Conservation (phyloP, 2,797 vertebrate genomes). For the Danio aesculapii region DNA sequence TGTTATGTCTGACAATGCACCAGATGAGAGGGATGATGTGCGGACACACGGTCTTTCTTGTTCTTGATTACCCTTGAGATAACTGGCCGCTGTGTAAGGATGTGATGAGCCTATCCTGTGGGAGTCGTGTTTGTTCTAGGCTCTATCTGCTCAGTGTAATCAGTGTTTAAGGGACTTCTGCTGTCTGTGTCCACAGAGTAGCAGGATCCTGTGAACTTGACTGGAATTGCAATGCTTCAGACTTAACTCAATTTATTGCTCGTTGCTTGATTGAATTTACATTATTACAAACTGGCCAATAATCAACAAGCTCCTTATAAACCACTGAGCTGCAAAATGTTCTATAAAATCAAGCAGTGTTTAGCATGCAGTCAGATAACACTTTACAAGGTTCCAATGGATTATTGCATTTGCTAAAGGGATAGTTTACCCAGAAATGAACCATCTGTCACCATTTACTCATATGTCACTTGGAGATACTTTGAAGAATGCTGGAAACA, state of each 20-base stretch:
- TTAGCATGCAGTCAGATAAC: background rate
- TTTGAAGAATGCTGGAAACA: no score
- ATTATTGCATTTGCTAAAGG: background rate
- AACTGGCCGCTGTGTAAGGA: slow-evolving; percentile 43
- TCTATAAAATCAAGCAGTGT: background rate
- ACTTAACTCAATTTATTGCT: slow-evolving; percentile 21
- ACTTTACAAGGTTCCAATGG: background rate
- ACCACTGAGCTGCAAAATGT: background rate
- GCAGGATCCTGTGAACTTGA: slow-evolving; percentile 27
- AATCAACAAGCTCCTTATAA: slow-evolving; percentile 1
- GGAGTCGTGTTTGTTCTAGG: slow-evolving; percentile 44
- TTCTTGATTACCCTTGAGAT: slow-evolving; percentile 49
- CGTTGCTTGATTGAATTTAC: background rate
- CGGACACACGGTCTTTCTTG: slow-evolving; percentile 23
- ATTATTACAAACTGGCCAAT: background rate
- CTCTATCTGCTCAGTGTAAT: slow-evolving; percentile 45
- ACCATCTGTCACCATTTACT: no score
- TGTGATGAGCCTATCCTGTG: slow-evolving; percentile 40
- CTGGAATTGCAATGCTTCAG: slow-evolving; percentile 12
- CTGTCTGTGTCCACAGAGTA: slow-evolving; percentile 34
- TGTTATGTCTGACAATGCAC: slow-evolving; percentile 41
- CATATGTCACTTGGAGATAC: no score
- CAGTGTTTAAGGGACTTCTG: slow-evolving; percentile 48
- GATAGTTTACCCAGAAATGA: no score
- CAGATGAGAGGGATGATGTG: slow-evolving; percentile 36